These are phyloP conservation scores for Etheostoma cragini DNA, from an alignment of 2,113 vertebrate genomes.

Conservation along the genomic window DNA sequence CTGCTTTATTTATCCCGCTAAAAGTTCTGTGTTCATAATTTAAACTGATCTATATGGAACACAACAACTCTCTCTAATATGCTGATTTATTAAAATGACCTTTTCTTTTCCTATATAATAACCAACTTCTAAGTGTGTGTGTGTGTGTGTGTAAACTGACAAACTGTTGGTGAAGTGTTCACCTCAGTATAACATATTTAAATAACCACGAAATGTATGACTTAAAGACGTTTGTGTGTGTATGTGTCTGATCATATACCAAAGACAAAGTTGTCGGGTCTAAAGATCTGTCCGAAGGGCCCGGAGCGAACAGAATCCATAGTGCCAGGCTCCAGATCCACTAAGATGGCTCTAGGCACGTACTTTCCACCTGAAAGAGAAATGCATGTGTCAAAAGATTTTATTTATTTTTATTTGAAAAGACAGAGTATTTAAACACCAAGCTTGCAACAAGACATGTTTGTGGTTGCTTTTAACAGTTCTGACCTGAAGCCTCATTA, in stretches of 20 bases:
- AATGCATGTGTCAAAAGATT: background rate
- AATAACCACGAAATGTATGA: conserved; percentile 36
- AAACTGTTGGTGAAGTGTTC: conserved; percentile 35
- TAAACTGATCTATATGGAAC: background rate
- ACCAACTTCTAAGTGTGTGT: background rate
- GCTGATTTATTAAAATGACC: background rate
- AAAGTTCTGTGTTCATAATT: background rate
- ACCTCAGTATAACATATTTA: conserved; percentile 30
- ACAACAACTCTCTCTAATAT: background rate
- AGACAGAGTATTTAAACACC: background rate
- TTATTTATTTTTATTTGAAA: background rate
- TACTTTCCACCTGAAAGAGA: conserved; percentile 79
- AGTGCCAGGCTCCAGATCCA: conserved; percentile 84
- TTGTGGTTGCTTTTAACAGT: background rate
- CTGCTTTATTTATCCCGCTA: background rate
- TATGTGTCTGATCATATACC: conserved; percentile 54
- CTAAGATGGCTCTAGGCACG: conserved; percentile 82
- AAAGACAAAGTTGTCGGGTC: conserved; percentile 84
- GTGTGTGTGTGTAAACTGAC: conserved; percentile 16
- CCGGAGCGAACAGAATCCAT: conserved; percentile 85
- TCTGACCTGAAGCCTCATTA: conserved; percentile 81
- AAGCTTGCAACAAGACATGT: background rate
- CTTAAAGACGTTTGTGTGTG: background rate
- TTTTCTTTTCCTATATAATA: background rate
- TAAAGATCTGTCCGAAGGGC: conserved; percentile 83